phyloP scores from a whole-genome alignment of 2,113 vertebrate species.

The Pterocles orientalis region DNA sequence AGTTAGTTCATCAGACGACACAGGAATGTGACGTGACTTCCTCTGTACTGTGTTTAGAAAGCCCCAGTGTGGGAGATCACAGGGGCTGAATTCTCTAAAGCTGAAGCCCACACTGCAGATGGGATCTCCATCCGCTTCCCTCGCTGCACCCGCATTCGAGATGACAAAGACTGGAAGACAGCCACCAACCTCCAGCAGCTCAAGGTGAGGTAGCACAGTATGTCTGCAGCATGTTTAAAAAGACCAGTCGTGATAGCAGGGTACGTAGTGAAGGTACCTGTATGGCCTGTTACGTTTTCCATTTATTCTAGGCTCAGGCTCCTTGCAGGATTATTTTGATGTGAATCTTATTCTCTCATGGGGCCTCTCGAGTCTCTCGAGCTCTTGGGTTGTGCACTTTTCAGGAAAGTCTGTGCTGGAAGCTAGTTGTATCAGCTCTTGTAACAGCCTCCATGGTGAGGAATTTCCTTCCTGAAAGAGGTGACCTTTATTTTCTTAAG shows the following conservation, averaged over 20 bases:
- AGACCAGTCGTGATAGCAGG: fast-evolving
- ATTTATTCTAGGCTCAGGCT: neutral
- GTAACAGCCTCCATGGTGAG: neutral
- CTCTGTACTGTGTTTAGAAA: slow-evolving; percentile 69
- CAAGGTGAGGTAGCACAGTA: slow-evolving; percentile 69
- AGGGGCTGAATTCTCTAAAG: slow-evolving; percentile 94
- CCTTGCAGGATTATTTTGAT: neutral
- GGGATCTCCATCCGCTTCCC: slow-evolving; percentile 99
- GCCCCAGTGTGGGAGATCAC: slow-evolving; percentile 98
- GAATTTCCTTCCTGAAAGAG: neutral
- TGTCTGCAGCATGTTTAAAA: fast-evolving
- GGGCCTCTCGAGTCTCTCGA: neutral
- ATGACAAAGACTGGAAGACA: slow-evolving; percentile 96
- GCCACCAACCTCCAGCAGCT: slow-evolving; percentile 93
- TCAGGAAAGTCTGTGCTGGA: neutral
- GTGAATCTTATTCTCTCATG: neutral
- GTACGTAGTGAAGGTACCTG: fast-evolving
- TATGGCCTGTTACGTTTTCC: fast-evolving
- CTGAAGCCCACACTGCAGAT: slow-evolving; percentile 94
- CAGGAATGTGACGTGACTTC: neutral
- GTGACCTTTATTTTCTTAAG: neutral
- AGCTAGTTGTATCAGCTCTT: neutral
- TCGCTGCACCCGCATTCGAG: slow-evolving; percentile 92
- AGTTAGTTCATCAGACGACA: neutral
- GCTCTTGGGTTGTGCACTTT: neutral